phyloP scores from a whole-genome alignment of 2,888 invertebrate genomes.

The Eupeodes latifasciatus region DNA sequence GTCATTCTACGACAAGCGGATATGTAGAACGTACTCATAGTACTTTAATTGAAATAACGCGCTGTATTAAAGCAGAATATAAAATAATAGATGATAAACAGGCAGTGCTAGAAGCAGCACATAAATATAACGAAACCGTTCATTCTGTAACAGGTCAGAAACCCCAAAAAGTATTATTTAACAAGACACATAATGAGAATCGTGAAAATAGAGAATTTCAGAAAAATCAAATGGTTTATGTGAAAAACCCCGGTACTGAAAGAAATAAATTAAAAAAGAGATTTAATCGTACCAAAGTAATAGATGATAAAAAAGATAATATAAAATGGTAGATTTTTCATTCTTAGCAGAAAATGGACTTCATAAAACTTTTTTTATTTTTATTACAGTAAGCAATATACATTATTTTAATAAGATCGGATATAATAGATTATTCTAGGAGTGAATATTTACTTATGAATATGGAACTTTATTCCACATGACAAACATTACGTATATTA shows the following conservation, averaged over 20 bases:
- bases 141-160: too few relatives aligned
- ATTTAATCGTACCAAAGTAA: neutral
- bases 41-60: constrained; percentile 8
- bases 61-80: constrained; percentile 1
- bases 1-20: constrained; percentile 41
- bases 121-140: too few relatives aligned
- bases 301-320: neutral
- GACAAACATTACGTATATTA: neutral
- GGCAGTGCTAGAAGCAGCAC: neutral
- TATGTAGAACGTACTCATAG: constrained; percentile 42
- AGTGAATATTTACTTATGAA: constrained; percentile 14
- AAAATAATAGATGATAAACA: constrained; percentile 4
- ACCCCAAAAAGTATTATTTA: neutral
- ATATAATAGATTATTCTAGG: constrained; percentile 10
- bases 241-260: constrained; percentile 4
- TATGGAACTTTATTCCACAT: neutral
- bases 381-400: too few relatives aligned
- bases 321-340: too few relatives aligned
- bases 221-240: constrained; percentile 1
- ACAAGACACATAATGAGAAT: constrained; percentile 17
- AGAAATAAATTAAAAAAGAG: neutral
- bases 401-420: constrained; percentile 1
- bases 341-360: too few relatives aligned
- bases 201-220: constrained; percentile 8
- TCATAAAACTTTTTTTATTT: too few relatives aligned